A percentile compares a stretch with the other conserved stretches of the same genome.
These are phyloP conservation scores for Magallana angulata DNA, from an alignment of 1,140 invertebrate genomes.

Conservation along the genomic window DNA sequence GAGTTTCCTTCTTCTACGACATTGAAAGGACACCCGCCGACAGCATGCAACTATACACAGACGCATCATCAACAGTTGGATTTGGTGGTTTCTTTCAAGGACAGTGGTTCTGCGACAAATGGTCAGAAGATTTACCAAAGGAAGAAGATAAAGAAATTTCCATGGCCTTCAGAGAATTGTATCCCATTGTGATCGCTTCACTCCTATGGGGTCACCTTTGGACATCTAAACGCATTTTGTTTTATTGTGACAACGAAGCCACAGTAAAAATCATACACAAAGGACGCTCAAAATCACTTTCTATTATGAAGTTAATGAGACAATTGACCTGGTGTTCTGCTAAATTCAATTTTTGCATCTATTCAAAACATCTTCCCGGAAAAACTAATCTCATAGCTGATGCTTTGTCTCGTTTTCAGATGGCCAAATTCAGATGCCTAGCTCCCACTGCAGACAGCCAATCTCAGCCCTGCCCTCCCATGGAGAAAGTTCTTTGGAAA, in stretches of 20 bases:
- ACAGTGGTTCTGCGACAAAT: constrained; percentile 45
- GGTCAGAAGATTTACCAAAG: constrained; percentile 2
- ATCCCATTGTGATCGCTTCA: constrained; percentile 47
- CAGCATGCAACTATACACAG: constrained; percentile 42
- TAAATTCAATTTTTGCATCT: no score
- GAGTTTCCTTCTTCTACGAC: constrained; percentile 47
- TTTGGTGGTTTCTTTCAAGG: constrained; percentile 47
- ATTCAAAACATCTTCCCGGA: no score
- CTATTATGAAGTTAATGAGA: constrained; percentile 52
- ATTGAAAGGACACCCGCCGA: background rate
- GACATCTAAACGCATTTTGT: constrained; percentile 41
- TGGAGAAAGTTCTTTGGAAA: background rate
- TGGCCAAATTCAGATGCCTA: constrained; percentile 29
- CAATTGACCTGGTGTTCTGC: no score
- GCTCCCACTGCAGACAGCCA: constrained; percentile 26
- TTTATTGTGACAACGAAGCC: constrained; percentile 56
- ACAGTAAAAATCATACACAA: constrained; percentile 52
- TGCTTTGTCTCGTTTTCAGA: no score
- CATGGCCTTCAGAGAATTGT: constrained; percentile 52
- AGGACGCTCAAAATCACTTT: constrained; percentile 40
- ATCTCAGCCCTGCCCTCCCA: background rate
- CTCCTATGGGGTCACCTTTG: constrained; percentile 54
- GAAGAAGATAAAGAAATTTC: constrained; percentile 1
- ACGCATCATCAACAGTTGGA: constrained; percentile 24
- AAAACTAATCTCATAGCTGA: no score